Evolutionary conservation across 2,113 vertebrate species (phyloP), one percentile per base, ranked within the genome.

Genomic region (Strigops habroptila): DNA sequence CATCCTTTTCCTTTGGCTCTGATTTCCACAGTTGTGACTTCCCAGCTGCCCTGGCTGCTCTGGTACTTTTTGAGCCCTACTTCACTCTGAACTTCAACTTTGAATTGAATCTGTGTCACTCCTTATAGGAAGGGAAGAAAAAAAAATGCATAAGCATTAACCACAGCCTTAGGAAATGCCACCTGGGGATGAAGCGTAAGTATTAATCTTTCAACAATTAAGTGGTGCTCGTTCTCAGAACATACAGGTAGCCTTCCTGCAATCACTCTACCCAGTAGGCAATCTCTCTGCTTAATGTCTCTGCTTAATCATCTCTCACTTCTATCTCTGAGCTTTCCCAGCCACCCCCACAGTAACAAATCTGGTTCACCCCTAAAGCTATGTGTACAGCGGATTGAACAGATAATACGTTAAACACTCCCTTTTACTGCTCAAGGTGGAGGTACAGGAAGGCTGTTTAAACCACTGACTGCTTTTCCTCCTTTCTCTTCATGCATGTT

Each of bases 341-440:
- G 51, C 25, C 86, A 67, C 19, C 22, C n/a, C 37, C 17, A 22
- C 59, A 55, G 48, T 15, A 60, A 41, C 60, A 70, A 64, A 64
- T 52, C 14, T 35, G 23, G 18, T 41, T 76, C 49, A 51, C 65
- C 52, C 78, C 68, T 81, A 44, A 24, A 31, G 62, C 30, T 84
- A 0, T 2, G 5, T 0, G 5, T 70, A 22, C 46, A 60, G 48
- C 0, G 0, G 60, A 30, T 14, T 43, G 79, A 57, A 39, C 62
- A 86, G 37, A 28, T 31, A 41, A 70, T 49, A 14, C 12, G 3
- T 13, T 48, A 5, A 82, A 65, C 24, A 4, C 13, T 43, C 13
- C 37, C 11, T 43, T 69, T 60, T 33, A 25, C 55, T 49, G 51
- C 67, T 69, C 23, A 18, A 18, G 51, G 39, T 44, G 44, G 48